Evolutionary conservation across 1,140 invertebrate species (phyloP), one percentile per base, ranked within the genome.

Genomic region (Scaptomyza montana): DNA sequence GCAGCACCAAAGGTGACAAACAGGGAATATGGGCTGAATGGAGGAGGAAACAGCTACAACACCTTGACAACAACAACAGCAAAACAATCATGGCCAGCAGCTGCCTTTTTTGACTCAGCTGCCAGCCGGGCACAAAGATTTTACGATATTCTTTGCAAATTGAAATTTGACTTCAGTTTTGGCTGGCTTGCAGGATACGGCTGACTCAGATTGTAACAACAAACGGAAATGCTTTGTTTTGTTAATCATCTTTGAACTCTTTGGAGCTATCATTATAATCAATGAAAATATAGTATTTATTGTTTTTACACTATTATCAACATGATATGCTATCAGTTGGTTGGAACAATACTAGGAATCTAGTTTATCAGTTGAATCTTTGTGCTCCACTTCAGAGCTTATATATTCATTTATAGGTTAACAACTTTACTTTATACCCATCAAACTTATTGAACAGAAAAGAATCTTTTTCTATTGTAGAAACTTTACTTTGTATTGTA

Each of bases 191-290:
- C 39, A 43, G 39, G 39, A 12, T n/a, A 8, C 39, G 39, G 39
- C 39, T 43, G 39, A 43, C 12, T 43, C 39, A 43, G 39, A n/a
- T 43, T 1, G n/a, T 39, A 10, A 12, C 36, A 39, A 12, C 36
- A 39, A 39, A 39, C 39, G 39, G 39, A 43, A 43, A 43, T 43
- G 39, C 39, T 43, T 43, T 43, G 39, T 43, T 43, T 43, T 43
- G 39, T 43, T 43, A 43, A n/a, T 43, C 39, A 12, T 41, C 39
- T 12, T 12, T 12, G 39, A 41, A 12, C 39, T 41, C 1, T 41
- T 41, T 16, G 16, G 16, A 16, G 16, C 16, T 16, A 16, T 16
- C 16, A 16, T 16, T 16, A 16, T 0, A 16, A 16, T 16, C 16
- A 16, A 16, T 16, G 16, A 16, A 16, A 16, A 1, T 16, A n/a